phyloP scores from a whole-genome alignment of 2,888 invertebrate species.

The Habrosyne pyritoides region DNA sequence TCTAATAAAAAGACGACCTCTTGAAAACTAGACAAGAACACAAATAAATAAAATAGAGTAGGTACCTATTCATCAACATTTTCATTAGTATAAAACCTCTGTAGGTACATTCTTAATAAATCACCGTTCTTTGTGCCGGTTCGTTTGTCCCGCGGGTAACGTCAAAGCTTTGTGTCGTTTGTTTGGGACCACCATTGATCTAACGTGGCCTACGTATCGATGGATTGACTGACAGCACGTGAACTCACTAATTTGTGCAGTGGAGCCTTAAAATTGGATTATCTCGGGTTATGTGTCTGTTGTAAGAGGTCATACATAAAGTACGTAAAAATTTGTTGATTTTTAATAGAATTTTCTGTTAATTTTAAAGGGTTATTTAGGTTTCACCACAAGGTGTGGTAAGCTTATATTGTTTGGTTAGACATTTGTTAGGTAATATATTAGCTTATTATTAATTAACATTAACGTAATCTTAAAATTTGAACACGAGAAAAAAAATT shows the following conservation, averaged over 20 bases:
- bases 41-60: not conserved
- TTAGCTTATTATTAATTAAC: too few species aligned
- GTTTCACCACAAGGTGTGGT: too few species aligned
- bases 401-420: too few species aligned
- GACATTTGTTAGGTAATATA: too few species aligned
- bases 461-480: too few species aligned
- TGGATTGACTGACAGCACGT: slow-evolving; percentile 7
- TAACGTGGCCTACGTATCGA: slow-evolving; percentile 18
- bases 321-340: not conserved
- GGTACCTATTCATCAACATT: slow-evolving; percentile 3
- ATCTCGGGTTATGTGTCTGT: not conserved
- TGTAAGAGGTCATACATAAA: not conserved
- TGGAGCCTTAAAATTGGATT: not conserved
- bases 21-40: not conserved
- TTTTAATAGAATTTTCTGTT: too few species aligned
- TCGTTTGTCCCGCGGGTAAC: slow-evolving; percentile 6
- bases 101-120: slow-evolving; percentile 20
- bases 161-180: slow-evolving; percentile 34
- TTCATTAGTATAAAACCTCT: slow-evolving; percentile 7
- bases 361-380: too few species aligned
- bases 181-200: slow-evolving; percentile 14
- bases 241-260: not conserved
- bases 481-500: too few species aligned
- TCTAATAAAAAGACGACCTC: not conserved
- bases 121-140: slow-evolving; percentile 25